Evolutionary conservation across 2,888 invertebrate genomes (phyloP), one percentile per base, ranked within the genome.

Genomic region (Maniola hyperantus): DNA sequence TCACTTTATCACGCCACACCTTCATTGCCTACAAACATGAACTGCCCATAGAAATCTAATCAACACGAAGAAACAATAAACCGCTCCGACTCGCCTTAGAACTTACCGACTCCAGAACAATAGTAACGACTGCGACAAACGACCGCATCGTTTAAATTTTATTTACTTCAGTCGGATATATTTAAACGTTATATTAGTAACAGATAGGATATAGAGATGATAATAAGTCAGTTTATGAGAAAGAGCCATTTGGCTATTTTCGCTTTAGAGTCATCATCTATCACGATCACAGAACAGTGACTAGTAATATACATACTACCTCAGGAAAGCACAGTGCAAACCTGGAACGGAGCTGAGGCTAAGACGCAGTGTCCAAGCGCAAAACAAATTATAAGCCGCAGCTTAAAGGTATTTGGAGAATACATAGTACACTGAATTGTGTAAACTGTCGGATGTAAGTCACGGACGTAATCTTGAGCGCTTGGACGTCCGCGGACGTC

Each of bases 131-230:
- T 76, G 76, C 74, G 76, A 79, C 78, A 82, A 86, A 88, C 84
- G 84, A 84, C 83, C 72, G 64, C 77, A 78, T 81, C 85, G 85
- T 88, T 87, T 84, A 86, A 88, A 80, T 84, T 88, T 87, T 84
- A 87, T 81, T 83, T 81, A 80, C 83, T 82, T 79, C 76, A 11
- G 13, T 18, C 42, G 7, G 2, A 39, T 39, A 57, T 42, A 57
- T 57, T 20, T 4, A 20, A 10, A 42, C 11, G 11, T 20, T 10
- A 15, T 2, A 36, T 6, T 34, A n/a, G 34, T 54, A 15, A 55
- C 55, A 55, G 55, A 39, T 55, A 11, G 5, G 36, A 36, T 5
- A 54, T 10, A 53, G 13, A 6, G 1, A 7, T 46, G 15, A 46
- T 4, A 15, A 8, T 8, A 2, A 8, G 6, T 15, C 46, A 2